phyloP scores from a whole-genome alignment of 2,888 invertebrate species.

The Drosophila eohydei region DNA sequence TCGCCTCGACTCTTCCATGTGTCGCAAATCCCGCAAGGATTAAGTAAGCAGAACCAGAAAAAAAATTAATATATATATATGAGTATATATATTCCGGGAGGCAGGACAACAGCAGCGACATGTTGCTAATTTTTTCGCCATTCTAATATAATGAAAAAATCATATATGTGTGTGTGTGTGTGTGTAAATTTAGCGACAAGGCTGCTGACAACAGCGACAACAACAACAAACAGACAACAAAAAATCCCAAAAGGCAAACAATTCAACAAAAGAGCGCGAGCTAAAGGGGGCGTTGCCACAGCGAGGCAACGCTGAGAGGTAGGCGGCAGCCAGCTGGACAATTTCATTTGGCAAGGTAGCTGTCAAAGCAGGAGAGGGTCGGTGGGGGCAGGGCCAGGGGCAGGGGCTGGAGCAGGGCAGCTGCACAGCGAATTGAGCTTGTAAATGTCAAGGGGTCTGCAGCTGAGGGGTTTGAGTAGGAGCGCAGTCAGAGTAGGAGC shows the following conservation, averaged over 20 bases:
- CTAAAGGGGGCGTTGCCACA: slow-evolving; percentile 17
- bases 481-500: not conserved
- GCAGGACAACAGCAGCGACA: slow-evolving; percentile 38
- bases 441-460: slow-evolving; percentile 54
- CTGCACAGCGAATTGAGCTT: slow-evolving; percentile 22
- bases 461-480: not conserved
- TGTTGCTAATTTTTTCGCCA: slow-evolving; percentile 66
- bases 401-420: not conserved
- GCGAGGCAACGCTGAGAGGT: not conserved
- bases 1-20: slow-evolving; percentile 5
- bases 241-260: slow-evolving; percentile 62
- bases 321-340: slow-evolving; percentile 56
- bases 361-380: not conserved
- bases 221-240: slow-evolving; percentile 44
- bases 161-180: slow-evolving; percentile 6
- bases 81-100: slow-evolving; percentile 4
- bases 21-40: slow-evolving; percentile 64
- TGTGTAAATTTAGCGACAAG: slow-evolving; percentile 61
- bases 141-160: slow-evolving; percentile 61
- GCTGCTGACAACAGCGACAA: slow-evolving; percentile 53
- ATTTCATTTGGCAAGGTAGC: slow-evolving; percentile 60
- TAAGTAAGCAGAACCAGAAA: slow-evolving; percentile 29
- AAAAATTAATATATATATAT: slow-evolving; percentile 6
- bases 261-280: slow-evolving; percentile 39
- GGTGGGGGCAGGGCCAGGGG: not conserved